These are phyloP conservation scores for Marmota flaviventris DNA, from an alignment of 2,113 vertebrate species.

Conservation along the genomic window DNA sequence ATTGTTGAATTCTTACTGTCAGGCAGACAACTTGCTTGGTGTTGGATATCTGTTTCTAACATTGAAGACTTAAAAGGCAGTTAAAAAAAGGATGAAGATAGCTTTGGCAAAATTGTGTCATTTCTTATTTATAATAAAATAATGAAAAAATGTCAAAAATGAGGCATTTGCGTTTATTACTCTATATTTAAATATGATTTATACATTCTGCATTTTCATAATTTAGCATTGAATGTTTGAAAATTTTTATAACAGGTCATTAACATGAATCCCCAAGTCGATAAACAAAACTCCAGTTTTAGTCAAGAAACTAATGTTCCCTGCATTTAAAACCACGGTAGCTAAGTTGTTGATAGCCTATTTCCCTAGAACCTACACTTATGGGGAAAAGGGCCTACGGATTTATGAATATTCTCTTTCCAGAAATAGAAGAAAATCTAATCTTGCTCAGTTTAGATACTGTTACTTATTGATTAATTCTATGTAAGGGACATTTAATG, in stretches of 20 bases:
- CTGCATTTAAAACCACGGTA: not conserved
- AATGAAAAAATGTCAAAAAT: conserved; percentile 21
- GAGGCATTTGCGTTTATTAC: not conserved
- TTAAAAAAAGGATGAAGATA: not conserved
- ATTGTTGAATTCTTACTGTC: not conserved
- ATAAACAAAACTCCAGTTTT: not conserved
- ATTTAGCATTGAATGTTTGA: not conserved
- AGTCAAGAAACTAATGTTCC: conserved; percentile 7
- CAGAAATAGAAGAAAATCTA: not conserved
- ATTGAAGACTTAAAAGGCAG: not conserved
- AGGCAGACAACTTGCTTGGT: not conserved
- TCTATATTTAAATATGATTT: not conserved
- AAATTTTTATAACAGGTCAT: not conserved
- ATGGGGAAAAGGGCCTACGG: not conserved
- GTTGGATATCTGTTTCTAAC: not conserved
- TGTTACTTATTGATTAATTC: not conserved
- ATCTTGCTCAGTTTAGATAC: not conserved
- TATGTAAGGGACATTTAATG: not conserved
- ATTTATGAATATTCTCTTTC: conserved; percentile 14
- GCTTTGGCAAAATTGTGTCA: not conserved
- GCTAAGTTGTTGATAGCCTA: not conserved
- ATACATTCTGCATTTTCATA: not conserved
- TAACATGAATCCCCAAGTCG: not conserved
- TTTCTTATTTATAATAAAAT: not conserved
- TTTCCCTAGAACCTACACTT: not conserved